These are phyloP conservation scores for Montipora foliosa DNA, from an alignment of 64 coral and sea anemone species.

Conservation along the genomic window DNA sequence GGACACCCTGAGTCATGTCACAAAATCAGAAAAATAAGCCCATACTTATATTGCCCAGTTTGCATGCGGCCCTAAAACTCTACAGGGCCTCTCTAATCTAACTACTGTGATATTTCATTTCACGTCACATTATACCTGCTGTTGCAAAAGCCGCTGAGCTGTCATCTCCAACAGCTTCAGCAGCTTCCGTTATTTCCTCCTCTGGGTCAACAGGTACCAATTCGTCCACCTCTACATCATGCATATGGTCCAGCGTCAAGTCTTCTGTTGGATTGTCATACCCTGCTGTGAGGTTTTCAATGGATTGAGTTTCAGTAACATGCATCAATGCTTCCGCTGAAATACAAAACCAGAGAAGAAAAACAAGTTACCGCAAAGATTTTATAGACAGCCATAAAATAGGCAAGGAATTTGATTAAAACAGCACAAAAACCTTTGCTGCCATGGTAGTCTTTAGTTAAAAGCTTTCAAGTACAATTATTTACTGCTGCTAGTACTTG, in stretches of 20 bases:
- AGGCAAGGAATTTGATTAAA: too few species aligned
- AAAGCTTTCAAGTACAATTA: too few species aligned
- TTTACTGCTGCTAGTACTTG: too few species aligned
- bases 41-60: neutral
- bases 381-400: neutral
- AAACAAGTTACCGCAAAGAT: too few species aligned
- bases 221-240: slow-evolving; percentile 15
- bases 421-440: too few species aligned
- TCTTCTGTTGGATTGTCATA: neutral
- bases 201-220: neutral
- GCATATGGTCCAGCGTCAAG: neutral
- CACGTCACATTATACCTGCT: neutral
- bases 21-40: too few species aligned
- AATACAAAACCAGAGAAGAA: neutral
- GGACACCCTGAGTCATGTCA: too few species aligned
- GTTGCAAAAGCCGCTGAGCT: neutral
- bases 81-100: too few species aligned
- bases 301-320: neutral
- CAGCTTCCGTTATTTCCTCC: slow-evolving; percentile 9
- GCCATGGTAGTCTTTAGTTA: too few species aligned
- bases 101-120: neutral
- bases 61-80: too few species aligned
- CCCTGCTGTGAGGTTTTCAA: neutral
- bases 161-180: slow-evolving; percentile 11
- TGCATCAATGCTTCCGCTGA: slow-evolving; percentile 21